Evolutionary conservation across 2,113 vertebrate genomes (phyloP), one percentile per base, ranked within the genome.

Genomic region (Colinus virginianus): DNA sequence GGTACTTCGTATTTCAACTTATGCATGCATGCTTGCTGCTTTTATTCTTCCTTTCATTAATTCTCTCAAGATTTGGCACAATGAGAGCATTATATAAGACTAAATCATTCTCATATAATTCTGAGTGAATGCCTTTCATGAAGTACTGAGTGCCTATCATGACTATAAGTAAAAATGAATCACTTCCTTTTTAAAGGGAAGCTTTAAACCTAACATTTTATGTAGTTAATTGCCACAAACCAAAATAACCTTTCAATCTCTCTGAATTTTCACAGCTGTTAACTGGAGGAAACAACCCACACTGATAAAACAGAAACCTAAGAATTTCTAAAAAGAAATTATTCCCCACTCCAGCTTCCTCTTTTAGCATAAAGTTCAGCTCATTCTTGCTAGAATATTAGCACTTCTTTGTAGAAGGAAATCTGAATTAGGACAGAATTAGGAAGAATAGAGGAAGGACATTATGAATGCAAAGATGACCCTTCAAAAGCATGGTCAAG

Each of bases 181-280:
- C 82, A 96, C 82, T 96, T 94, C 85, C 88, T 83, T 94, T 96
- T 88, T 63, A 78, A 84, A 89, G 0, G 9, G 74, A 49, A 87
- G 87, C 84, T 94, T 87, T 84, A 93, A 91, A 90, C 85, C 91
- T 91, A 74, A 36, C 70, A 74, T 94, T 94, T 90, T 95, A 46
- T 91, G 75, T 74, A 66, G 93, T 62, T 91, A 94, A 94, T 95
- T 93, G 82, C 94, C 72, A 88, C 61, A 90, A 96, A 63, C 90
- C 85, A 74, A 96, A 95, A 95, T 93, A 95, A 95, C 90, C 92
- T 94, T 94, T 91, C 83, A 61, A 95, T 93, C 87, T 85, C 71
- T 59, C n/a, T 62, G 82, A 70, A 95, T 96, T 96, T 94, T 86
- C 90, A 85, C 96, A 96, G 94, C 93, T 95, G 92, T 88, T 90